These are phyloP conservation scores for Zaprionus africanus DNA, from an alignment of 1,140 invertebrate species.

Conservation along the genomic window DNA sequence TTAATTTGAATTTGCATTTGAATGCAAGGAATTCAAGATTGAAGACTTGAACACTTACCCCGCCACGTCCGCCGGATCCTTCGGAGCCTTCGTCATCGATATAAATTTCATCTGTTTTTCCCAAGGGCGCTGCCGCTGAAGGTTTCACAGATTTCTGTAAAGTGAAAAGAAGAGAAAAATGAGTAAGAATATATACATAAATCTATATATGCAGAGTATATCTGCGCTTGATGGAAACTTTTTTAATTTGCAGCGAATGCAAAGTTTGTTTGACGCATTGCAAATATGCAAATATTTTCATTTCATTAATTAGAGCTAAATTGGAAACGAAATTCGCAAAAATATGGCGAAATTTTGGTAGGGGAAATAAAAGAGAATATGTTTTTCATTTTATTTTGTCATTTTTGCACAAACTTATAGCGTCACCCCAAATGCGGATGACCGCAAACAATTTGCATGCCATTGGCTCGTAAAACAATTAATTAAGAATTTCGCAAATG, in stretches of 20 bases:
- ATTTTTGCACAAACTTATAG: slow-evolving; percentile 5
- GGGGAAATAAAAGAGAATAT: slow-evolving; percentile 1
- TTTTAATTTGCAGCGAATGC: slow-evolving; percentile 64
- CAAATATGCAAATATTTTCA: slow-evolving; percentile 70
- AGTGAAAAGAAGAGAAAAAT: slow-evolving; percentile 32
- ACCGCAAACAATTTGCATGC: slow-evolving; percentile 57
- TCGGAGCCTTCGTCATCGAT: slow-evolving; percentile 85
- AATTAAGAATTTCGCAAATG: slow-evolving; percentile 67
- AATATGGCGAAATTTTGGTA: background rate
- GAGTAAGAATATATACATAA: slow-evolving; percentile 15
- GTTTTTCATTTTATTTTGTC: background rate
- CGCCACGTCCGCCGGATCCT: slow-evolving; percentile 85
- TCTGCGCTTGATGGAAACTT: slow-evolving; percentile 49
- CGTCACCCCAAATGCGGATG: background rate
- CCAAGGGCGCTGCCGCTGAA: slow-evolving; percentile 49
- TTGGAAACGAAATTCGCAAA: slow-evolving; percentile 9
- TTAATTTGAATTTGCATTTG: slow-evolving; percentile 20
- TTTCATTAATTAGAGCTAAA: slow-evolving; percentile 67
- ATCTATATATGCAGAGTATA: background rate
- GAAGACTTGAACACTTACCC: slow-evolving; percentile 82
- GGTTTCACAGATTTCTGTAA: slow-evolving; percentile 80
- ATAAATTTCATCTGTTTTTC: slow-evolving; percentile 83
- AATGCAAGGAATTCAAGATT: slow-evolving; percentile 1
- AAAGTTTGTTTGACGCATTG: slow-evolving; percentile 41
- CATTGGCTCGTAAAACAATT: slow-evolving; percentile 57